Evolutionary conservation across 2,888 invertebrate genomes (phyloP).

Genomic region (Caenorhabditis sp.): DNA sequence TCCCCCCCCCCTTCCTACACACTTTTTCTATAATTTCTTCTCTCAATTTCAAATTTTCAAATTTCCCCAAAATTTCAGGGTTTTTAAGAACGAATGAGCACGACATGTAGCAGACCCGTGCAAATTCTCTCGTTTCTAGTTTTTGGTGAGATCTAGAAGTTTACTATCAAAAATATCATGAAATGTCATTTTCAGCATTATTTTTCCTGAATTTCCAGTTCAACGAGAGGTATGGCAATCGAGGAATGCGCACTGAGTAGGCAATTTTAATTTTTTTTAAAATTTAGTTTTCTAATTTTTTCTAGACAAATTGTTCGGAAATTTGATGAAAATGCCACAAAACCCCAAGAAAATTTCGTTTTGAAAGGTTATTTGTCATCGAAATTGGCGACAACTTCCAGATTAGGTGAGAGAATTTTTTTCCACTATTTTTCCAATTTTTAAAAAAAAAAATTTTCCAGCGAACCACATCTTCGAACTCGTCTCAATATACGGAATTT

Average conservation of each 20-base stretch:
- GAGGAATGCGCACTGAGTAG: conserved; percentile 10
- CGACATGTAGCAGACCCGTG: conserved; percentile 4
- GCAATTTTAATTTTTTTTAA: no score
- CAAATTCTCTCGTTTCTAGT: conserved; percentile 7
- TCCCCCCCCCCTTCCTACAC: no score
- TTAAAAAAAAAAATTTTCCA: conserved; percentile 12
- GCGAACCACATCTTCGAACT: conserved; percentile 56
- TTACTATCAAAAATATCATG: no score
- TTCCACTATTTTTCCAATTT: neutral
- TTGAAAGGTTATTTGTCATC: conserved; percentile 30
- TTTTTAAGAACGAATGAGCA: neutral
- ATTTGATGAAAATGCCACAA: neutral
- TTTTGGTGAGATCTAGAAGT: conserved; percentile 21
- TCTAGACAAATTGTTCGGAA: neutral
- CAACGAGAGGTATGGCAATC: conserved; percentile 17
- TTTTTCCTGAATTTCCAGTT: conserved; percentile 26
- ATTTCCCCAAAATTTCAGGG: neutral
- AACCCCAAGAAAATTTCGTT: neutral
- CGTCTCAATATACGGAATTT: conserved; percentile 45
- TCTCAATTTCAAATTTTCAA: no score
- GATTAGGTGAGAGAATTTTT: conserved; percentile 30
- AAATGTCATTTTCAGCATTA: conserved; percentile 16
- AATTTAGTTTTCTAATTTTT: no score
- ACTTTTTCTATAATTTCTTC: no score
- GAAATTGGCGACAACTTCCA: conserved; percentile 43